Percentiles rank a stretch among this genome's conserved stretches.
Evolutionary conservation across 2,797 vertebrate genomes (phyloP).

Genomic region (Allobates femoralis): DNA sequence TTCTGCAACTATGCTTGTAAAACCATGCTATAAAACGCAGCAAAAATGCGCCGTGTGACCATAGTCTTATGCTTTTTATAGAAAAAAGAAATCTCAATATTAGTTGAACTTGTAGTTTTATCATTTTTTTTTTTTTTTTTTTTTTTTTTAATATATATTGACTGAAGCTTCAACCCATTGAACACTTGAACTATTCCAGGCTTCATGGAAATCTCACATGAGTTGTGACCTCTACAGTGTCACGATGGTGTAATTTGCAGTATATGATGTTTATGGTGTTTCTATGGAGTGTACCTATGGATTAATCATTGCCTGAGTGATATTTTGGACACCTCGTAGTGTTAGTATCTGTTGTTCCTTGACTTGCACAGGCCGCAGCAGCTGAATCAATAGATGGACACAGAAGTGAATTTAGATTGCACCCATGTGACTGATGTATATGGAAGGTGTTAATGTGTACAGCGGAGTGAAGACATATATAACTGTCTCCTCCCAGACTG

Average conservation of each 20-base stretch:
- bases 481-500: constrained; percentile 32
- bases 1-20: too few species aligned
- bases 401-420: constrained; percentile 31
- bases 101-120: too few species aligned
- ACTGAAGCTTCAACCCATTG: not conserved
- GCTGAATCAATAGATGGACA: constrained; percentile 58
- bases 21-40: too few species aligned
- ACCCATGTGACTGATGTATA: constrained; percentile 19
- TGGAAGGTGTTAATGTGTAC: constrained; percentile 54
- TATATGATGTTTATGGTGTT: constrained; percentile 6
- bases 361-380: not conserved
- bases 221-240: not conserved
- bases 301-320: constrained; percentile 13
- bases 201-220: not conserved
- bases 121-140: not conserved
- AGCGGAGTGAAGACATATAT: constrained; percentile 43
- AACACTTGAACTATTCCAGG: not conserved
- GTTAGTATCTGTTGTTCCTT: constrained; percentile 21
- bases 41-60: too few species aligned
- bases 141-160: not conserved
- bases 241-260: not conserved
- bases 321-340: not conserved
- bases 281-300: not conserved
- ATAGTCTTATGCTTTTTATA: too few species aligned
- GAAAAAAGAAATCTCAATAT: too few species aligned